Evolutionary conservation across 1,140 invertebrate species (phyloP).

Genomic region (Drosophila kepulauana): DNA sequence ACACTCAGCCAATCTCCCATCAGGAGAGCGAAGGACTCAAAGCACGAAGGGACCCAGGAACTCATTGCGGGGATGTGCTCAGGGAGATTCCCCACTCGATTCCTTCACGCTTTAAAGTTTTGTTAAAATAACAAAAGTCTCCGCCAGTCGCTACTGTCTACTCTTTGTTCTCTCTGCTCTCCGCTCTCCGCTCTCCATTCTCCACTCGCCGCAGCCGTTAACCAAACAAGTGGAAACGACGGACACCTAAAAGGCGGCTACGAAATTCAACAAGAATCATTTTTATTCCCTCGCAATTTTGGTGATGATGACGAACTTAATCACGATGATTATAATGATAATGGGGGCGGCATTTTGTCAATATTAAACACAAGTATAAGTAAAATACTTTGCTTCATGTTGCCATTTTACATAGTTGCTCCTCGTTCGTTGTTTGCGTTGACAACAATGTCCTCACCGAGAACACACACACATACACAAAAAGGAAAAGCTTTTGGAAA

Average conservation of each 20-base stretch:
- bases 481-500: conserved; percentile 34
- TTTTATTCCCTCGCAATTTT: conserved; percentile 79
- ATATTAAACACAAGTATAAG: conserved; percentile 60
- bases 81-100: conserved; percentile 42
- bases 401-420: conserved; percentile 64
- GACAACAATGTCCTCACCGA: conserved; percentile 25
- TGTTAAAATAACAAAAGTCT: conserved; percentile 73
- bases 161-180: too few species aligned
- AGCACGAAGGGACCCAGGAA: not conserved
- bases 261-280: conserved; percentile 65
- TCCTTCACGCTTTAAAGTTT: conserved; percentile 51
- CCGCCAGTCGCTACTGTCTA: conserved; percentile 16
- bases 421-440: conserved; percentile 12
- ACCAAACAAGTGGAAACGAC: conserved; percentile 69
- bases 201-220: conserved; percentile 53
- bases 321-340: conserved; percentile 54
- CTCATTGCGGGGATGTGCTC: conserved; percentile 29
- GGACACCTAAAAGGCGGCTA: conserved; percentile 72
- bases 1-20: conserved; percentile 51
- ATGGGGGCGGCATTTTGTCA: conserved; percentile 53
- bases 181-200: not conserved
- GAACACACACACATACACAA: conserved; percentile 11
- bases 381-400: conserved; percentile 72
- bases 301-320: conserved; percentile 49
- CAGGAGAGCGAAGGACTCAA: not conserved